phyloP scores from a whole-genome alignment of 1,140 invertebrate species.

The Aphaenogaster rudis region DNA sequence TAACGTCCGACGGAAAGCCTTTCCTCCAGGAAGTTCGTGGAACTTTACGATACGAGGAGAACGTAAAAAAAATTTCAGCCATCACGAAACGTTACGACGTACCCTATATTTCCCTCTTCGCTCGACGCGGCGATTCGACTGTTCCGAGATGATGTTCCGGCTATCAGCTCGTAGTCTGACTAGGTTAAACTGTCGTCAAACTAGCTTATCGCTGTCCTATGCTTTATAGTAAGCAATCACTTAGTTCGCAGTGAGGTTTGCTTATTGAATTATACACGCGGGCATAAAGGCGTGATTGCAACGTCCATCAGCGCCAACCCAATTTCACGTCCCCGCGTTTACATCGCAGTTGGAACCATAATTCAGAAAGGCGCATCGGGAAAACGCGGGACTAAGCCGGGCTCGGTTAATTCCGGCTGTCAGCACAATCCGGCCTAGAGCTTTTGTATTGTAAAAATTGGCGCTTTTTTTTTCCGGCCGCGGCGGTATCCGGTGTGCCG shows the following conservation, averaged over 20 bases:
- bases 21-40: constrained; percentile 19
- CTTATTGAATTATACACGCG: constrained; percentile 37
- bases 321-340: background rate
- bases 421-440: constrained; percentile 26
- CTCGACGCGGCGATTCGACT: background rate
- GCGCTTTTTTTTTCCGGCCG: constrained; percentile 13
- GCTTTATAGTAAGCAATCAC: constrained; percentile 33
- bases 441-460: constrained; percentile 47
- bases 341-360: background rate
- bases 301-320: constrained; percentile 17
- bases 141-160: background rate
- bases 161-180: constrained; percentile 4
- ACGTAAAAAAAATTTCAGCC: constrained; percentile 44
- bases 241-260: background rate
- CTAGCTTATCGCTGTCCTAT: constrained; percentile 27
- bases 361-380: background rate
- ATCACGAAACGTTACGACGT: constrained; percentile 25
- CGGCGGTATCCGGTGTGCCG: background rate
- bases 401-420: constrained; percentile 12
- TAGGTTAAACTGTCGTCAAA: constrained; percentile 43
- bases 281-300: constrained; percentile 7
- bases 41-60: constrained; percentile 48
- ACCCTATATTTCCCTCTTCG: background rate
- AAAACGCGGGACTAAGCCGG: background rate
- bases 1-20: constrained; percentile 11